These are phyloP conservation scores for Sarcophaga caerulescens DNA, from an alignment of 2,888 invertebrate genomes.

Conservation along the genomic window DNA sequence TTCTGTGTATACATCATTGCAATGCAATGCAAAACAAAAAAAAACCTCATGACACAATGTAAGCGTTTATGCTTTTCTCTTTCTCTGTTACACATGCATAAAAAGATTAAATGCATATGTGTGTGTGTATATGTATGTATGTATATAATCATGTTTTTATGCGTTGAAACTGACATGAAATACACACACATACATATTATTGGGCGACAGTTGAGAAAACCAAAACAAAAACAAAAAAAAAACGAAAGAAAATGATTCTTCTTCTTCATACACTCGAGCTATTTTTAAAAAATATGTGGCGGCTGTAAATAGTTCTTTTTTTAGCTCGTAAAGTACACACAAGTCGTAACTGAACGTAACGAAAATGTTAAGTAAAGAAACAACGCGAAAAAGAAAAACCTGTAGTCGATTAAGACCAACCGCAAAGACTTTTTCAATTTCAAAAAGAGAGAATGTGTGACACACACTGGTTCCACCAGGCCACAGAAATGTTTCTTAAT, in stretches of 20 bases:
- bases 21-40: background rate
- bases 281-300: conserved; percentile 1
- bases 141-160: too few species aligned
- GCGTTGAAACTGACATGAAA: too few species aligned
- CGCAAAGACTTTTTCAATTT: background rate
- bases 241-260: too few species aligned
- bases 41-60: background rate
- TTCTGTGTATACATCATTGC: conserved; percentile 5
- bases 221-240: too few species aligned
- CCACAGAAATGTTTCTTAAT: background rate
- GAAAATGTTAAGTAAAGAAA: background rate
- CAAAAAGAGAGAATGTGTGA: background rate
- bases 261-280: background rate
- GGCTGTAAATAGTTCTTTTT: background rate
- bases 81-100: background rate
- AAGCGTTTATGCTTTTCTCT: background rate
- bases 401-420: background rate
- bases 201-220: background rate
- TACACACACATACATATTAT: too few species aligned
- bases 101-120: background rate
- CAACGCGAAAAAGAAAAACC: background rate
- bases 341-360: background rate
- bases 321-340: background rate
- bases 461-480: background rate
- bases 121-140: background rate